Evolutionary conservation across 2,113 vertebrate species (phyloP).

Genomic region (Melanocharis versteri): DNA sequence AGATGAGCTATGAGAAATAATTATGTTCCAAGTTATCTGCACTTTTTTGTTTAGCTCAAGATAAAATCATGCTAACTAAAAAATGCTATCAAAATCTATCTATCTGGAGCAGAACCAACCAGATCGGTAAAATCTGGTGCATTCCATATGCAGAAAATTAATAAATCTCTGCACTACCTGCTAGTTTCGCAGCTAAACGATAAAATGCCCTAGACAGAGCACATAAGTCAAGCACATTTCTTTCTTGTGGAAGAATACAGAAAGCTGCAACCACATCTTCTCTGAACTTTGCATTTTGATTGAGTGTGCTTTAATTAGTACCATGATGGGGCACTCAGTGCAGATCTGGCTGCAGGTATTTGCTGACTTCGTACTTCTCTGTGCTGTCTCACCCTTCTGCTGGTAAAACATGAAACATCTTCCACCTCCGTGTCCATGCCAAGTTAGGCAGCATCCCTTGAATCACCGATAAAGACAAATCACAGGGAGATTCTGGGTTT

Average conservation of each 20-base stretch:
- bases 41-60: not conserved
- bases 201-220: not conserved
- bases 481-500: not conserved
- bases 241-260: not conserved
- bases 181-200: not conserved
- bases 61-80: not conserved
- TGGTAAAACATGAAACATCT: rapidly evolving
- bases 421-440: rapidly evolving
- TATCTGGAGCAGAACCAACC: not conserved
- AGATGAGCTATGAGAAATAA: not conserved
- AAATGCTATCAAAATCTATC: not conserved
- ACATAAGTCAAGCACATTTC: rapidly evolving
- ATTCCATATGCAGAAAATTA: not conserved
- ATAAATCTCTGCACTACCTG: not conserved
- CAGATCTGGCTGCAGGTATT: not conserved
- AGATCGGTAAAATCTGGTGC: not conserved
- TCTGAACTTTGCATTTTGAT: not conserved
- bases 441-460: not conserved
- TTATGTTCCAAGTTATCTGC: not conserved
- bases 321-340: not conserved
- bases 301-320: not conserved
- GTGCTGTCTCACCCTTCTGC: not conserved
- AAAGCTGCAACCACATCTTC: not conserved
- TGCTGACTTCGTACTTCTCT: not conserved
- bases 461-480: not conserved